These are phyloP conservation scores for Ectemnius continuus DNA, from an alignment of 2,888 invertebrate genomes.

Conservation along the genomic window DNA sequence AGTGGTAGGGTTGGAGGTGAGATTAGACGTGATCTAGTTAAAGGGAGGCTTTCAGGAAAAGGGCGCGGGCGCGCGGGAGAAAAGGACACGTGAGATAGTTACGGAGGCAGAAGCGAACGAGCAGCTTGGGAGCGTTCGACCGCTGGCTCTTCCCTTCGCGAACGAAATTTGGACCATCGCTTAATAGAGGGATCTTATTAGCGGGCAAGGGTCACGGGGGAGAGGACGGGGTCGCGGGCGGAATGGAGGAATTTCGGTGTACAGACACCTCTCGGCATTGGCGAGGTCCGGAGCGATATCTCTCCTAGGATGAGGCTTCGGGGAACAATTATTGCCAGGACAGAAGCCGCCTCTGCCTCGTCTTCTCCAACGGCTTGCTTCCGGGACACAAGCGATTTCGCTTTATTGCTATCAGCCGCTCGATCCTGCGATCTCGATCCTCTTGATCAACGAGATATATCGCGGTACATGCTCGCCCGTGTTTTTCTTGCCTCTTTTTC, in stretches of 20 bases:
- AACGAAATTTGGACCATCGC: constrained; percentile 28
- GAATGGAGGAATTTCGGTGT: constrained; percentile 39
- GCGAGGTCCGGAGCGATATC: constrained; percentile 63
- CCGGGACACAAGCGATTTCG: too few relatives aligned
- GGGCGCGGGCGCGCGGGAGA: not conserved
- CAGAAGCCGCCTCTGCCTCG: not conserved
- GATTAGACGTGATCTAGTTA: too few relatives aligned
- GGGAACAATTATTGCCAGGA: constrained; percentile 70
- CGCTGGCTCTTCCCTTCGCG: not conserved
- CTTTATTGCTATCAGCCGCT: too few relatives aligned
- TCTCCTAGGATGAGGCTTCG: constrained; percentile 68
- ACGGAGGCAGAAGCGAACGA: constrained; percentile 13
- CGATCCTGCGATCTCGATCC: too few relatives aligned
- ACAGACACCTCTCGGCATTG: constrained; percentile 39
- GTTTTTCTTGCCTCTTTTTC: not conserved
- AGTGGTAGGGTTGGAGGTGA: too few relatives aligned
- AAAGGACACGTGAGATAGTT: not conserved
- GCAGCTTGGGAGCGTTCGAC: constrained; percentile 11
- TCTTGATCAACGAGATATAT: too few relatives aligned
- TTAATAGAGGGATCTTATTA: constrained; percentile 53
- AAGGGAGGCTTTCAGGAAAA: not conserved
- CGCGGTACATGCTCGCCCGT: not conserved
- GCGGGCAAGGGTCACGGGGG: constrained; percentile 15
- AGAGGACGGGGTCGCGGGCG: constrained; percentile 16
- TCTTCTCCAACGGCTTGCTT: not conserved